phyloP scores from a whole-genome alignment of 2,113 vertebrate species.

The Vombatus ursinus region DNA sequence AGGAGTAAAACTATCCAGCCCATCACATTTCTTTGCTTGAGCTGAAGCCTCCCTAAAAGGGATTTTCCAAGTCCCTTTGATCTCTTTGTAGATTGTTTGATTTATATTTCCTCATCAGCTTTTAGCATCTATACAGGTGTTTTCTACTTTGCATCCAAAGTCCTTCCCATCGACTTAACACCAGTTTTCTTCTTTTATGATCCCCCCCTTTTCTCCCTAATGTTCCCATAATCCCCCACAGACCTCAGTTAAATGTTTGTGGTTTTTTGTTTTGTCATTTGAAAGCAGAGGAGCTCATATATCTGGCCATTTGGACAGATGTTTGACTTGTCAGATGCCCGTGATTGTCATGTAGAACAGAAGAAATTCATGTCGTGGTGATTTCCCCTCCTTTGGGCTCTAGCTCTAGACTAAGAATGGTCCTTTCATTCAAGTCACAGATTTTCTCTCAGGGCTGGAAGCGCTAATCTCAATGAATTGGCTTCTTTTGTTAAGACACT shows the following conservation, averaged over 20 bases:
- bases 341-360: constrained; percentile 72
- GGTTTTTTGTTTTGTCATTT: constrained; percentile 58
- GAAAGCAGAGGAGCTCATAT: constrained; percentile 60
- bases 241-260: constrained; percentile 58
- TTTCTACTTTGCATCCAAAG: constrained; percentile 50
- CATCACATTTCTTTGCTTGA: constrained; percentile 64
- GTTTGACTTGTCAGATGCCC: constrained; percentile 66
- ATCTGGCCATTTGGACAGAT: constrained; percentile 76
- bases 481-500: constrained; percentile 69
- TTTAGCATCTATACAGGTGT: constrained; percentile 33
- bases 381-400: constrained; percentile 61
- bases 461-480: constrained; percentile 76
- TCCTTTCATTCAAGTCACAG: constrained; percentile 74
- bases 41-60: constrained; percentile 29
- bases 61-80: constrained; percentile 61
- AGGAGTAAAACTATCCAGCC: constrained; percentile 48
- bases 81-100: constrained; percentile 73
- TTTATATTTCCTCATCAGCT: constrained; percentile 46
- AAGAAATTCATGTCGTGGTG: constrained; percentile 64
- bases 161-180: constrained; percentile 34
- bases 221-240: constrained; percentile 53
- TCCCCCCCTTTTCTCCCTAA: constrained; percentile 19
- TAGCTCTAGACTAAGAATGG: constrained; percentile 31
- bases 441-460: constrained; percentile 66
- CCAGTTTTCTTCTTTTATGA: constrained; percentile 39